Evolutionary conservation across 2,797 vertebrate species (phyloP), one percentile per base, ranked within the genome.

Genomic region (Catharus ustulatus): DNA sequence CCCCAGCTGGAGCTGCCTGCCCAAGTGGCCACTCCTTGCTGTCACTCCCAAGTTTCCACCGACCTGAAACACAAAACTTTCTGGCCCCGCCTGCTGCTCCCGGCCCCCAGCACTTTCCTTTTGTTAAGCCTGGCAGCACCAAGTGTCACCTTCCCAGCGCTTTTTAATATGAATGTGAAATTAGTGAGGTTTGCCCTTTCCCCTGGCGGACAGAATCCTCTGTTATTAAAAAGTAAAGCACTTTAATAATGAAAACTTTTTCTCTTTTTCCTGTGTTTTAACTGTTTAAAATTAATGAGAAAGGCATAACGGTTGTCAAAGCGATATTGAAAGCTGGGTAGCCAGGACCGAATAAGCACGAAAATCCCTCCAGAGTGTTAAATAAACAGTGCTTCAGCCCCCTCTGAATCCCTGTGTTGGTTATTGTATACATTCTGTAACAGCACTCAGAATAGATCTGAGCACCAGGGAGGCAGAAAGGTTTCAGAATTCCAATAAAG

Each of bases 351-450:
- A 97, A 97, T 98, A 98, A 98, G 97, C 98, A 98, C 97, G 98
- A 98, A 99, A 99, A 99, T 99, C 99, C 99, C 97, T 98, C 98
- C 98, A 98, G 99, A 99, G 99, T 99, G 98, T 98, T 99, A 99
- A 98, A 98, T 98, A 99, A 99, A 99, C 99, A 99, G 97, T 97
- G 98, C 98, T 94, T 98, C 98, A 98, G 98, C 98, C 98, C 98
- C 98, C 98, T 95, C 97, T 95, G 97, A 97, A 98, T 98, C 98
- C 98, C 98, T 97, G 97, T 98, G 98, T 97, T 98, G 98, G 99
- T 99, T 99, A 99, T 99, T 99, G 99, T 99, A 99, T 99, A 99
- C 98, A 98, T 98, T 98, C 98, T 98, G 98, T 98, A 98, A 98
- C 97, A 98, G 98, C 98, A 98, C 99, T 98, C 98, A 98, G 98